These are phyloP conservation scores for Bombus fervidus DNA, from an alignment of 1,140 invertebrate species.

Conservation along the genomic window DNA sequence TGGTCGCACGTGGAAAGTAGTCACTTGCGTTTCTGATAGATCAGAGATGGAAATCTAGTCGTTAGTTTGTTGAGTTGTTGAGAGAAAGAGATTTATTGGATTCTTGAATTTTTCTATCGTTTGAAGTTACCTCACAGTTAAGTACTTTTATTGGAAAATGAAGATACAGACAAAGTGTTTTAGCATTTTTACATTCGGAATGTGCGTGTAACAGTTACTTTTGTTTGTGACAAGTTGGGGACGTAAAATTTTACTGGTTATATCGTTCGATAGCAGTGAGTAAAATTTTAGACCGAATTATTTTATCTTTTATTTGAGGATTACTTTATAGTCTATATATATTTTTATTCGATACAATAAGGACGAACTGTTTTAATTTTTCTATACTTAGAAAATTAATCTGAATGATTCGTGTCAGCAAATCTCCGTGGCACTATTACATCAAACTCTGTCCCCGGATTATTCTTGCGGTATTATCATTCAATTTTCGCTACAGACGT, in stretches of 20 bases:
- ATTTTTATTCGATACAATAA: background rate
- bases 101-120: background rate
- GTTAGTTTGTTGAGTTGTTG: background rate
- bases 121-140: background rate
- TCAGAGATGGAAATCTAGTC: background rate
- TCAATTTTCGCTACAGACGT: constrained; percentile 27
- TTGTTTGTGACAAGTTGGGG: background rate
- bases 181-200: background rate
- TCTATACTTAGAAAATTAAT: background rate
- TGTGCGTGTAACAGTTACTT: background rate
- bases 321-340: background rate
- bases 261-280: too few species aligned
- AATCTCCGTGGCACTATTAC: background rate
- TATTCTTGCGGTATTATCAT: constrained; percentile 3
- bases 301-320: background rate
- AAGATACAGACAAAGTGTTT: background rate
- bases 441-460: background rate
- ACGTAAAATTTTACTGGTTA: background rate
- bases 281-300: too few species aligned
- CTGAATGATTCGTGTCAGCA: background rate
- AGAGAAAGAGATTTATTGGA: background rate
- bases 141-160: background rate
- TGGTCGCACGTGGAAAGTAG: background rate
- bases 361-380: background rate
- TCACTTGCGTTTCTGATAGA: background rate